Conservation (phyloP, 2,888 invertebrate genomes). For the Catonia carolina region DNA sequence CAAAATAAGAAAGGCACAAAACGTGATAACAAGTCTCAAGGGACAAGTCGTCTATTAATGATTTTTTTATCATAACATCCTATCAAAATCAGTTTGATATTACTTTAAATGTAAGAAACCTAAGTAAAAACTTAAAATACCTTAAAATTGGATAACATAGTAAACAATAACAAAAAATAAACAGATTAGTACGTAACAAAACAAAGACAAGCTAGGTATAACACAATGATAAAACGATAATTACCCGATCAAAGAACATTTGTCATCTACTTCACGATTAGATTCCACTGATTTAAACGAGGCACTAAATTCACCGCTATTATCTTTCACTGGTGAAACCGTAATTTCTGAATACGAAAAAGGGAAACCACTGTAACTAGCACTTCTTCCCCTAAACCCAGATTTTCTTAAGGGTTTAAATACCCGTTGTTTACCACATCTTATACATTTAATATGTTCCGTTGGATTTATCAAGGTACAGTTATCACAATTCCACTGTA, state of each 20-base stretch:
- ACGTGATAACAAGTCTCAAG: too few relatives aligned
- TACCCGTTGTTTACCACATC: constrained; percentile 55
- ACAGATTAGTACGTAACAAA: too few relatives aligned
- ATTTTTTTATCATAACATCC: too few relatives aligned
- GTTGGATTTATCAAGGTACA: constrained; percentile 86
- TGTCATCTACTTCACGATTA: constrained; percentile 9
- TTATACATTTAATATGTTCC: constrained; percentile 73
- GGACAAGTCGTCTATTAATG: too few relatives aligned
- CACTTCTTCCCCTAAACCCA: constrained; percentile 27
- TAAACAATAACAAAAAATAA: too few relatives aligned
- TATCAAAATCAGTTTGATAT: too few relatives aligned
- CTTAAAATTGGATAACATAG: too few relatives aligned
- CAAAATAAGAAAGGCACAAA: too few relatives aligned
- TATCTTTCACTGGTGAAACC: constrained; percentile 40
- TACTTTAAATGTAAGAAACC: too few relatives aligned
- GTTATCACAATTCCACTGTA: constrained; percentile 86
- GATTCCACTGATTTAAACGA: constrained; percentile 8
- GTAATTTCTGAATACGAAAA: constrained; percentile 22
- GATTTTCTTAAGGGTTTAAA: constrained; percentile 25
- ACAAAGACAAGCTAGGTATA: not conserved
- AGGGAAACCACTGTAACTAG: constrained; percentile 21
- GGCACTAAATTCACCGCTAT: constrained; percentile 15
- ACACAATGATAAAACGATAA: not conserved
- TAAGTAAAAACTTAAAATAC: too few relatives aligned
- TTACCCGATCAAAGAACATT: constrained; percentile 4